Evolutionary conservation across 2,113 vertebrate species (phyloP), one percentile per base, ranked within the genome.

Genomic region (Bostrychus sinensis): DNA sequence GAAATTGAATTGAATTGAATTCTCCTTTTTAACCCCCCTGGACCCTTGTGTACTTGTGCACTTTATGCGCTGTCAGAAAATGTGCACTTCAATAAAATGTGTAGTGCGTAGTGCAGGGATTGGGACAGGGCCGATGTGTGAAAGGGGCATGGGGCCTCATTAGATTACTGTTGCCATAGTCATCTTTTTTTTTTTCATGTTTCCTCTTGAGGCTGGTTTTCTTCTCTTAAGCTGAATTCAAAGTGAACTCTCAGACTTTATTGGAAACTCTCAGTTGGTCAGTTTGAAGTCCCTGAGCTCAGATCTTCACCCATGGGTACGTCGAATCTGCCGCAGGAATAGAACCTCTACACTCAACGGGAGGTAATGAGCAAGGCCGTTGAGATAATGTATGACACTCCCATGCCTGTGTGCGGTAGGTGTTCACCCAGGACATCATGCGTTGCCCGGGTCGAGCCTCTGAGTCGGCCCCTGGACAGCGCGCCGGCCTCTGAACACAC

Each of bases 401-500:
- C 19, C 37, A 26, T n/a, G 38, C 37, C 25, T n/a, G 50, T 53
- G 50, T 19, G 13, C 8, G n/a, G 14, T 20, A 37, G 26, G 10
- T 46, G 57, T 69, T 34, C 56, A 46, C 37, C 9, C 26, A 30
- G 26, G n/a, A 17, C 30, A 28, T 72, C 5, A 3, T 62, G 38
- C 34, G 41, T 17, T 13, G 51, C 55, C 42, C 28, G 30, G 53
- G 65, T 60, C 10, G 14, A 46, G 46, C 54, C 72, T 43, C 59
- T 62, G 58, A 65, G 58, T 66, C 51, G 70, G 56, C 70, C 68
- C 46, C 46, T 26, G 80, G 72, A 78, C 67, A 59, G 38, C 19
- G 23, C 48, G n/a, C 51, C 66, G 56, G 54, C 70, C 76, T 64
- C 57, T 66, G 54, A 68, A 42, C 13, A 25, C 53, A 9, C 53